A percentile compares a stretch with the other conserved stretches of the same genome.
Conservation (phyloP, 2,113 vertebrate genomes). For the Thunnus maccoyii region DNA sequence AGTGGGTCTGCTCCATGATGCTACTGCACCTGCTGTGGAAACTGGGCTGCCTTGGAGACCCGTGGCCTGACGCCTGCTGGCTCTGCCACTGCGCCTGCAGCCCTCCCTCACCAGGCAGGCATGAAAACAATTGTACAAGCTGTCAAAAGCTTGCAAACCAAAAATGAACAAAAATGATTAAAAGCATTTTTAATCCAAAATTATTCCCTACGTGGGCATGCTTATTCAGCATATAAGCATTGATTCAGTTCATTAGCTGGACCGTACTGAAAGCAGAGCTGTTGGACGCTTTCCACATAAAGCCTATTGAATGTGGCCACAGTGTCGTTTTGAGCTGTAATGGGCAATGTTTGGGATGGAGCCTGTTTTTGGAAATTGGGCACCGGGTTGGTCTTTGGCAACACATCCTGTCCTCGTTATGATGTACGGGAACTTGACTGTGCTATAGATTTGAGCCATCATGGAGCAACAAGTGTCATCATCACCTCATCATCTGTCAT, state of each 20-base stretch:
- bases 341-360: conserved; percentile 47
- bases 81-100: conserved; percentile 14
- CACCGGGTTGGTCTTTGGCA: conserved; percentile 44
- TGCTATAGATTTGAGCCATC: conserved; percentile 33
- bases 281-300: conserved; percentile 28
- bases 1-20: conserved; percentile 52
- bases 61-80: conserved; percentile 56
- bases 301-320: conserved; percentile 22
- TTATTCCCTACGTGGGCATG: conserved; percentile 2
- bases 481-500: conserved; percentile 35
- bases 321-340: conserved; percentile 40
- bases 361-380: conserved; percentile 62
- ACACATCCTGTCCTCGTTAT: conserved; percentile 54
- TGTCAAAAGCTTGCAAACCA: conserved; percentile 39
- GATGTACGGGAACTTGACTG: conserved; percentile 55
- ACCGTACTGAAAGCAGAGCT: conserved; percentile 37
- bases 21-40: conserved; percentile 76
- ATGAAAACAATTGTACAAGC: conserved; percentile 51
- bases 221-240: conserved; percentile 22
- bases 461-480: conserved; percentile 53
- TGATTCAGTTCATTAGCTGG: conserved; percentile 40
- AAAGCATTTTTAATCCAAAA: conserved; percentile 47
- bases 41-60: conserved; percentile 63
- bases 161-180: conserved; percentile 36
- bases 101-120: conserved; percentile 26